Percentiles rank a stretch among this genome's conserved stretches.
Conservation (phyloP, 2,888 invertebrate genomes). For the Mesoligia furuncula region DNA sequence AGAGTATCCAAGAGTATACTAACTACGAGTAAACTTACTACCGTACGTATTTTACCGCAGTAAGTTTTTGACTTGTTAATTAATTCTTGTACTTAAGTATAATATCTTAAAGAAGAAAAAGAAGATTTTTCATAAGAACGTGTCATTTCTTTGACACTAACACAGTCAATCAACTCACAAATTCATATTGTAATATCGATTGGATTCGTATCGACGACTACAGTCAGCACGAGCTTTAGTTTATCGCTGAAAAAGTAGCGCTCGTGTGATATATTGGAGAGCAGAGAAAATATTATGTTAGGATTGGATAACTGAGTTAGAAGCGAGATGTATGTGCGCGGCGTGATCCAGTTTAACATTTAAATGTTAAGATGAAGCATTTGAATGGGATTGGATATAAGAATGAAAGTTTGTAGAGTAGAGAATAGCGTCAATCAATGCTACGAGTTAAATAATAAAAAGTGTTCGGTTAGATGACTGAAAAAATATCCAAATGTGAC, state of each 20-base stretch:
- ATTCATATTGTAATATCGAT: constrained; percentile 51
- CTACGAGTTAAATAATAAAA: not conserved
- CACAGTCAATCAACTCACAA: constrained; percentile 34
- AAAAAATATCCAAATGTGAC: not conserved
- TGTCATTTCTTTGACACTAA: constrained; percentile 24
- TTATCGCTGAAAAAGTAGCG: constrained; percentile 72
- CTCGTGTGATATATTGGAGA: constrained; percentile 71
- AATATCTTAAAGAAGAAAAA: not conserved
- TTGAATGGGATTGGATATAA: constrained; percentile 2
- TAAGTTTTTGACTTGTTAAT: not conserved
- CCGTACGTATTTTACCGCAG: not conserved
- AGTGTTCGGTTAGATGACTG: not conserved
- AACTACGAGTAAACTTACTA: not conserved
- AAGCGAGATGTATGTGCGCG: constrained; percentile 29
- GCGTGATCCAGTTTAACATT: constrained; percentile 12
- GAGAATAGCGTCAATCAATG: not conserved
- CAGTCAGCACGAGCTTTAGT: constrained; percentile 64
- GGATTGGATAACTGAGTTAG: constrained; percentile 77
- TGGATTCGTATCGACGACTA: constrained; percentile 31
- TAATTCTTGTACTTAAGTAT: not conserved
- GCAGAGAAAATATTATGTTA: constrained; percentile 78
- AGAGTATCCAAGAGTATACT: not conserved
- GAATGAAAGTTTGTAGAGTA: not conserved
- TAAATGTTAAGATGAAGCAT: constrained; percentile 21
- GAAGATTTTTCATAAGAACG: not conserved